A percentile compares a stretch with the other conserved stretches of the same genome.
Evolutionary conservation across 2,888 invertebrate genomes (phyloP).

Genomic region (Calameuta idolon): DNA sequence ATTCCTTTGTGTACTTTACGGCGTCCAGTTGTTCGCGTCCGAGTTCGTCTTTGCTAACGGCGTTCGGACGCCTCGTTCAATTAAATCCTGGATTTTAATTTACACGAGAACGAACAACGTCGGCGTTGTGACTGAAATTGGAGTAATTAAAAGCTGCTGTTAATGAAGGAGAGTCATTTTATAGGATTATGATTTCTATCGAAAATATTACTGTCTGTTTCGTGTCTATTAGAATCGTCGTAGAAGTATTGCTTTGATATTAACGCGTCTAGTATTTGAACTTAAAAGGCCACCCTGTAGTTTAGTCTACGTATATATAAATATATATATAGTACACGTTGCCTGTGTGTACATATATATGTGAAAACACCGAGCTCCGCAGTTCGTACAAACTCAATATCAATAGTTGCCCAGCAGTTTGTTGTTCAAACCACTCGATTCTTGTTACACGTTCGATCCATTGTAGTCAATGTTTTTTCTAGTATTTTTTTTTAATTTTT

Average conservation of each 20-base stretch:
- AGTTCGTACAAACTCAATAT: background rate
- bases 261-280: background rate
- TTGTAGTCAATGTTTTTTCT: background rate
- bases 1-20: background rate
- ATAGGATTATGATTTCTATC: background rate
- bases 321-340: background rate
- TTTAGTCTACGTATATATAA: background rate
- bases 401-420: background rate
- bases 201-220: background rate
- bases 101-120: background rate
- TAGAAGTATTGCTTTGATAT: background rate
- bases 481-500: background rate
- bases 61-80: background rate
- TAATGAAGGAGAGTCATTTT: background rate
- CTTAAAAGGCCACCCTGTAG: background rate
- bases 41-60: background rate
- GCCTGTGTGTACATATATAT: background rate
- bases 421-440: background rate
- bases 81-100: background rate
- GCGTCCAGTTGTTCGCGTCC: background rate
- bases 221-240: background rate
- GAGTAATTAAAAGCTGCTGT: background rate
- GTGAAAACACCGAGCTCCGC: background rate
- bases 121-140: background rate
- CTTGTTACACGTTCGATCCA: background rate